phyloP scores from a whole-genome alignment of 2,113 vertebrate species.

The Physeter macrocephalus region DNA sequence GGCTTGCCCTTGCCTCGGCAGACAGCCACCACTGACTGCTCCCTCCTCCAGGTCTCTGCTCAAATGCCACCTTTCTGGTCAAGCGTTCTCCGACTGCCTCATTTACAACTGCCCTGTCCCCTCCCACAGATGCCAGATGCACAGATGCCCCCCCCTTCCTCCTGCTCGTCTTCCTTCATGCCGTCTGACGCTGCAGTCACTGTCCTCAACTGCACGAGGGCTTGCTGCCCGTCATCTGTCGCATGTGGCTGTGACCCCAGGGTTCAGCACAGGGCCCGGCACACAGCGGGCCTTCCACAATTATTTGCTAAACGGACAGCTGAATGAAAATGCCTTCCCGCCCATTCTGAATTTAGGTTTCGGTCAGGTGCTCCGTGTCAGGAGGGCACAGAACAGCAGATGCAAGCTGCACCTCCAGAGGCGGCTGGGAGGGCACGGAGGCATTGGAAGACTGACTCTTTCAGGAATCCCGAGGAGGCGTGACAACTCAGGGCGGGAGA shows the following conservation, averaged over 20 bases:
- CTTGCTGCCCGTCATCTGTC: neutral
- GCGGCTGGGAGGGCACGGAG: fast-evolving
- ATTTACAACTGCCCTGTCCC: neutral
- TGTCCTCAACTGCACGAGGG: fast-evolving
- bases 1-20: neutral
- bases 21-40: neutral
- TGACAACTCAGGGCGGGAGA: neutral
- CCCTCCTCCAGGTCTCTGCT: neutral
- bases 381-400: neutral
- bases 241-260: neutral
- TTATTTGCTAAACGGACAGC: neutral
- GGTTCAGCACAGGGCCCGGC: neutral
- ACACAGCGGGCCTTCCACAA: neutral
- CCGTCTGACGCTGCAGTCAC: neutral
- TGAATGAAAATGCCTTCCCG: neutral
- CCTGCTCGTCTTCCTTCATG: neutral
- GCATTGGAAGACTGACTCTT: no score
- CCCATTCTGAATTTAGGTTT: neutral
- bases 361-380: neutral
- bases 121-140: no score
- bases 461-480: neutral
- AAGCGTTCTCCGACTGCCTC: neutral
- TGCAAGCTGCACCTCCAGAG: neutral
- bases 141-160: neutral
- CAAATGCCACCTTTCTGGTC: neutral